Conservation (phyloP, 1,140 invertebrate genomes). For the Euwallacea fornicatus region DNA sequence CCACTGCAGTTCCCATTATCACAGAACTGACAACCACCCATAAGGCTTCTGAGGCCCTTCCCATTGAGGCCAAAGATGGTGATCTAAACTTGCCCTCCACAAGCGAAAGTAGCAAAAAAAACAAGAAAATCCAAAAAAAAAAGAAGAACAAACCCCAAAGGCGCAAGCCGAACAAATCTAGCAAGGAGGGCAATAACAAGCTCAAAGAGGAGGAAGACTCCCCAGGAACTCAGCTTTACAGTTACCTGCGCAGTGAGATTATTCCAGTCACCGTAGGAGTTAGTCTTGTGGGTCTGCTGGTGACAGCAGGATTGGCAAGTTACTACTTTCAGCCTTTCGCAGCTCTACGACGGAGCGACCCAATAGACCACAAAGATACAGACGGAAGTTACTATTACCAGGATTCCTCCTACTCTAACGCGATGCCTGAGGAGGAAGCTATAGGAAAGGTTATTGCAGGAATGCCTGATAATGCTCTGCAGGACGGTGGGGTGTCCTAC, state of each 20-base stretch:
- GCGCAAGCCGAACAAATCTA: constrained; percentile 59
- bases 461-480: constrained; percentile 58
- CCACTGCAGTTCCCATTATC: constrained; percentile 21
- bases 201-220: constrained; percentile 56
- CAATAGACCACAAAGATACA: constrained; percentile 63
- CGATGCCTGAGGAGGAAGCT: constrained; percentile 72
- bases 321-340: constrained; percentile 76
- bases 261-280: constrained; percentile 74
- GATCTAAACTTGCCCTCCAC: constrained; percentile 58
- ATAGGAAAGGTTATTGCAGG: constrained; percentile 72
- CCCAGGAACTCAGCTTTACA: constrained; percentile 73
- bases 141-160: constrained; percentile 65
- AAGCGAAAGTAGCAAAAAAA: constrained; percentile 49
- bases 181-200: constrained; percentile 54
- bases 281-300: constrained; percentile 70
- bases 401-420: constrained; percentile 64
- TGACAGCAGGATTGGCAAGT: constrained; percentile 71
- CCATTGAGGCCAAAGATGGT: constrained; percentile 59
- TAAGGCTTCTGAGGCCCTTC: constrained; percentile 31
- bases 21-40: background rate
- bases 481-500: constrained; percentile 29
- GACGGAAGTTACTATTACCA: constrained; percentile 63
- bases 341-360: constrained; percentile 67
- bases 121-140: constrained; percentile 55
- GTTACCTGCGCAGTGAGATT: constrained; percentile 74